These are phyloP conservation scores for Drosophila rellima DNA, from an alignment of 2,888 invertebrate species.

Conservation along the genomic window DNA sequence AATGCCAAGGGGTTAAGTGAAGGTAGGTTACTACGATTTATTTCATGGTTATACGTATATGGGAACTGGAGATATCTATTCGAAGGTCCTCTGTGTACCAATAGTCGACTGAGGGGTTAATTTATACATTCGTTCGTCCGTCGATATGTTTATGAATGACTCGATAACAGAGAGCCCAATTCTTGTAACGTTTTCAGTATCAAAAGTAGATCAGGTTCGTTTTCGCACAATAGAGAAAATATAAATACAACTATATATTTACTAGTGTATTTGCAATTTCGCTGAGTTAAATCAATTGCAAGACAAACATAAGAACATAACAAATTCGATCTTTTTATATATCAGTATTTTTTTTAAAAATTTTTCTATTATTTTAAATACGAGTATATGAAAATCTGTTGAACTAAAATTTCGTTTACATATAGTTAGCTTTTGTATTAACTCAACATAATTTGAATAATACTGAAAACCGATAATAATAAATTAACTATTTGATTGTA, in stretches of 20 bases:
- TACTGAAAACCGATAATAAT: not conserved
- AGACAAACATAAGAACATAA: no score
- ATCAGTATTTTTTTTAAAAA: not conserved
- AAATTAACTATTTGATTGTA: conserved; percentile 29
- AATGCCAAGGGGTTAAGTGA: conserved; percentile 17
- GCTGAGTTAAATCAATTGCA: no score
- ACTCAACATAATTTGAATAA: conserved; percentile 7
- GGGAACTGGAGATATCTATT: not conserved
- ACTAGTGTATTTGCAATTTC: no score
- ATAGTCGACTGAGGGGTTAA: not conserved
- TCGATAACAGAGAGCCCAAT: no score
- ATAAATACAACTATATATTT: no score
- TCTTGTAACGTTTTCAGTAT: no score
- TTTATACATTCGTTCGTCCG: no score
- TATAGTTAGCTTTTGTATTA: conserved; percentile 1
- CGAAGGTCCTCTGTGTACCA: not conserved
- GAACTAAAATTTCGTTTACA: not conserved
- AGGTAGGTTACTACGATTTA: conserved; percentile 19
- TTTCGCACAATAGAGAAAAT: no score
- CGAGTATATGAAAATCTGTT: not conserved
- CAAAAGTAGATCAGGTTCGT: no score
- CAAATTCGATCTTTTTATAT: no score
- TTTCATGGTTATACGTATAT: conserved; percentile 8
- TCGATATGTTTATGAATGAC: no score
- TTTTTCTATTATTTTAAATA: not conserved